phyloP scores from a whole-genome alignment of 2,113 vertebrate species.

The Monarcha castaneiventris region DNA sequence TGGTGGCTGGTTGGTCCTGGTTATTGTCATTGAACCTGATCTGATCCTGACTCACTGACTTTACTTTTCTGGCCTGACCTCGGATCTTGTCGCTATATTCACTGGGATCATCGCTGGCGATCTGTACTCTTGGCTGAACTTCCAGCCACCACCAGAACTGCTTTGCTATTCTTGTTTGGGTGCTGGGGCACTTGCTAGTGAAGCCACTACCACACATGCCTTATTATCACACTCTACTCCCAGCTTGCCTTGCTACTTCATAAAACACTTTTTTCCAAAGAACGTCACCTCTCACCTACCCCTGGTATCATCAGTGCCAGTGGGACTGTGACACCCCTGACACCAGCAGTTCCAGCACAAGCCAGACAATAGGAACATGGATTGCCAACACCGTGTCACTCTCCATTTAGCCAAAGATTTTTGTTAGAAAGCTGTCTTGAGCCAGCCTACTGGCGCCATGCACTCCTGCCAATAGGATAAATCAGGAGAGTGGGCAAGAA shows the following conservation, averaged over 20 bases:
- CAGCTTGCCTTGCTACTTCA: not conserved
- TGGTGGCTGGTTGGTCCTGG: not conserved
- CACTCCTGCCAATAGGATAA: not conserved
- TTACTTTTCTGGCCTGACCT: not conserved
- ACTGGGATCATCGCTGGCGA: not conserved
- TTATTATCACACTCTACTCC: not conserved
- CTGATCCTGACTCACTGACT: not conserved
- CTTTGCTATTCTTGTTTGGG: not conserved
- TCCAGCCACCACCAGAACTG: not conserved
- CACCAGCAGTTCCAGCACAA: not conserved
- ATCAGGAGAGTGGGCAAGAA: slow-evolving; percentile 8
- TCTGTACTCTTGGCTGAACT: not conserved
- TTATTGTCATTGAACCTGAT: not conserved
- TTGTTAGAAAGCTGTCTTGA: not conserved
- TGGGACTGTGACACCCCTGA: not conserved
- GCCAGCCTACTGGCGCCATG: not conserved
- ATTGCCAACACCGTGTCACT: fast-evolving
- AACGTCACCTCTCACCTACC: not conserved
- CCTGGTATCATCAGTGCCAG: not conserved
- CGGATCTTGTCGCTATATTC: not conserved
- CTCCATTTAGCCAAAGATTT: not conserved
- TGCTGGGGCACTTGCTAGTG: not conserved
- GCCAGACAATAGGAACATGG: not conserved
- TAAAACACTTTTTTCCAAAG: not conserved
- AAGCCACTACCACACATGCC: not conserved